Percentiles rank a stretch among this genome's conserved stretches.
These are phyloP conservation scores for Heterocephalus glaber DNA, from an alignment of 2,113 vertebrate genomes.

Conservation along the genomic window DNA sequence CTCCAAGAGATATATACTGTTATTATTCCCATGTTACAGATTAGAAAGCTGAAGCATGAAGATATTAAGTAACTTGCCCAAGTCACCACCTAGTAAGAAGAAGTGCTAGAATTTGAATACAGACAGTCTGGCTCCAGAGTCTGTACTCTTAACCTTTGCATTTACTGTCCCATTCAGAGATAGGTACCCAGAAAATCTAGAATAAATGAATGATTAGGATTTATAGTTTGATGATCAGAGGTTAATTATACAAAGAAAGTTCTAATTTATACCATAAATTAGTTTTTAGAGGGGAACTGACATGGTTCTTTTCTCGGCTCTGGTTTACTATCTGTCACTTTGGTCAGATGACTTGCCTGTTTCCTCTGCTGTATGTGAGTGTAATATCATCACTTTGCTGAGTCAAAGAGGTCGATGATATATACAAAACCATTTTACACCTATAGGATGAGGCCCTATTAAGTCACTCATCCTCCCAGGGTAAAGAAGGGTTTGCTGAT, in stretches of 20 bases:
- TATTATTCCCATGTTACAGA: conserved; percentile 17
- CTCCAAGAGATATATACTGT: neutral
- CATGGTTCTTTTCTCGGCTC: neutral
- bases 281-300: neutral
- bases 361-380: neutral
- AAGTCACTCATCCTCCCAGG: neutral
- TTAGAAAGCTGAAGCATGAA: conserved; percentile 36
- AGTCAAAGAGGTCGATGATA: neutral
- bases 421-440: neutral
- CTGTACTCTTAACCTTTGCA: neutral
- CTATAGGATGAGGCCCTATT: neutral
- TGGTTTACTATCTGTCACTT: conserved; percentile 25
- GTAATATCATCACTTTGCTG: neutral
- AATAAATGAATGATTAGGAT: neutral
- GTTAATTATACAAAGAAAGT: neutral
- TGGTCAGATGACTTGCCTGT: neutral
- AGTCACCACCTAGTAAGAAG: neutral
- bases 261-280: neutral
- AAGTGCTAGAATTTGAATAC: conserved; percentile 37
- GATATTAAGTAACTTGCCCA: neutral
- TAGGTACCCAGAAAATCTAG: neutral
- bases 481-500: neutral
- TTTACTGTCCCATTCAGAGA: neutral
- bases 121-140: neutral
- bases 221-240: neutral